Evolutionary conservation across 1,140 invertebrate species (phyloP).

Genomic region (Drosophila orosa): DNA sequence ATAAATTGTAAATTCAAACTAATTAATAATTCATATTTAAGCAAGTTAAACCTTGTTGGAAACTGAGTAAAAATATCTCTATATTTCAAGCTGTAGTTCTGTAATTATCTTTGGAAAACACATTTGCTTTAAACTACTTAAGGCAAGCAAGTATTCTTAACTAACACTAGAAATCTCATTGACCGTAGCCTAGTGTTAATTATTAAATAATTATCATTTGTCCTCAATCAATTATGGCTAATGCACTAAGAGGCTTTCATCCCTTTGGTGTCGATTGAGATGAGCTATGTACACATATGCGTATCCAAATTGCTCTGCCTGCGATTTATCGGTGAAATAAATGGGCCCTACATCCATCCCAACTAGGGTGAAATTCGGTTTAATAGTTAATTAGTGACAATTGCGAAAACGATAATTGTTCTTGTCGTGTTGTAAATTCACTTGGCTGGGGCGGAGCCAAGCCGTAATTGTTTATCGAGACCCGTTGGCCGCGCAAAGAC

Average conservation of each 20-base stretch:
- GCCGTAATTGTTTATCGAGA: slow-evolving; percentile 76
- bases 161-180: background rate
- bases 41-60: too few relatives aligned
- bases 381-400: slow-evolving; percentile 77
- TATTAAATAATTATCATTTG: slow-evolving; percentile 8
- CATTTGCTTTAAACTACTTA: background rate
- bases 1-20: too few relatives aligned
- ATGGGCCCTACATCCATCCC: background rate
- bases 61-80: background rate
- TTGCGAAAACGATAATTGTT: slow-evolving; percentile 72
- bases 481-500: slow-evolving; percentile 64
- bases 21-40: too few relatives aligned
- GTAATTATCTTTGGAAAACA: background rate
- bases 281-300: slow-evolving; percentile 1
- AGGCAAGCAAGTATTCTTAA: background rate
- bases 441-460: slow-evolving; percentile 29
- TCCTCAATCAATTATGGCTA: slow-evolving; percentile 8
- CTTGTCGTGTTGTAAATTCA: slow-evolving; percentile 68
- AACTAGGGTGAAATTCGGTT: slow-evolving; percentile 28
- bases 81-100: background rate
- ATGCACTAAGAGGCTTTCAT: background rate
- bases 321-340: slow-evolving; percentile 17
- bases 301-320: slow-evolving; percentile 14
- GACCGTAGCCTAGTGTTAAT: background rate
- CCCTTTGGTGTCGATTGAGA: slow-evolving; percentile 9